phyloP scores from a whole-genome alignment of 2,888 invertebrate genomes.

The Zaprionus bogoriensis region DNA sequence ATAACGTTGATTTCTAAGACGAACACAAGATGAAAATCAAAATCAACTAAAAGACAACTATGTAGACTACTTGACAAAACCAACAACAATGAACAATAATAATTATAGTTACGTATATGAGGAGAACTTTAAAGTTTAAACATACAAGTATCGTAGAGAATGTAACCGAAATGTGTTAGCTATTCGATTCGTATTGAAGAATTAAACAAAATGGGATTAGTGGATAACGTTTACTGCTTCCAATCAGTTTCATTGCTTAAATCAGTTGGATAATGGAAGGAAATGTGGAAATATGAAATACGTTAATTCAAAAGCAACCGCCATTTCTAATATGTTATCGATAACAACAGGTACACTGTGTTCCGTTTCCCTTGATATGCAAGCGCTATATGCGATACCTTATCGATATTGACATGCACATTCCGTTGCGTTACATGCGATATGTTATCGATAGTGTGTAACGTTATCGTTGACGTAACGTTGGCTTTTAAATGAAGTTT shows the following conservation, averaged over 20 bases:
- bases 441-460: neutral
- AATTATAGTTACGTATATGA: conserved; percentile 50
- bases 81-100: conserved; percentile 68
- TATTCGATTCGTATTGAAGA: conserved; percentile 24
- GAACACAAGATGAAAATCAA: conserved; percentile 9
- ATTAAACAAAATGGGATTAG: conserved; percentile 30
- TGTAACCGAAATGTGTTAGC: conserved; percentile 37
- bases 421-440: neutral
- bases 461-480: neutral
- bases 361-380: neutral
- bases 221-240: conserved; percentile 7
- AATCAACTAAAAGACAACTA: conserved; percentile 51
- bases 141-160: conserved; percentile 49
- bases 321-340: neutral
- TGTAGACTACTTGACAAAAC: conserved; percentile 60
- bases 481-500: neutral
- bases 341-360: neutral
- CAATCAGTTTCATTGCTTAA: too few relatives aligned
- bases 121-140: conserved; percentile 31
- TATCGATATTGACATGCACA: neutral
- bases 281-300: neutral
- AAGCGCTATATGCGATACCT: neutral
- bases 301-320: neutral
- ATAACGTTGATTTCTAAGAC: too few relatives aligned
- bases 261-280: too few relatives aligned